A percentile compares a stretch with the other conserved stretches of the same genome.
Conservation (phyloP, 2,888 invertebrate genomes). For the Eumerus sabulonum region DNA sequence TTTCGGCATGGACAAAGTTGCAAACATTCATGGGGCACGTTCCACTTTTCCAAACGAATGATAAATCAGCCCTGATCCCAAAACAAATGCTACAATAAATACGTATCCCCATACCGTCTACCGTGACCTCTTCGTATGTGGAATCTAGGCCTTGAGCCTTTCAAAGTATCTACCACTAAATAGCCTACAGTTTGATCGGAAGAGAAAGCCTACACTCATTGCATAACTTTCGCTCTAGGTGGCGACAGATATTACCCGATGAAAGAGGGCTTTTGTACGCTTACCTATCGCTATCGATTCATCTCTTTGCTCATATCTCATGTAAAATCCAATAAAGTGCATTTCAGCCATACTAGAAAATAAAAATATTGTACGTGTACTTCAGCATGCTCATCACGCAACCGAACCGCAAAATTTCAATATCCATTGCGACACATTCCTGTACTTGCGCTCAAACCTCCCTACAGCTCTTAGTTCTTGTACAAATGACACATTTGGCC, state of each 20-base stretch:
- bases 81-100: no score
- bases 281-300: constrained; percentile 24
- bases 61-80: no score
- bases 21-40: no score
- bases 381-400: constrained; percentile 64
- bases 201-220: neutral
- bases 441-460: constrained; percentile 1
- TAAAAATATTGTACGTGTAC: constrained; percentile 12
- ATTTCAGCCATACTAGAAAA: constrained; percentile 21
- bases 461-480: neutral
- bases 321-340: constrained; percentile 60
- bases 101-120: no score
- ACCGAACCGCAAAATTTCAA: constrained; percentile 62
- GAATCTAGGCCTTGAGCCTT: no score
- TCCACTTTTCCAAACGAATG: no score
- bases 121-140: no score
- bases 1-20: no score
- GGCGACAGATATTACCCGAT: constrained; percentile 17
- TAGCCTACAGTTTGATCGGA: no score
- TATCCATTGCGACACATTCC: constrained; percentile 64
- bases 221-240: constrained; percentile 5
- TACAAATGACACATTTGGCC: constrained; percentile 33
- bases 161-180: no score
- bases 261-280: neutral
- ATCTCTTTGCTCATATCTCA: constrained; percentile 25